These are phyloP conservation scores for Cybosia mesomella DNA, from an alignment of 2,888 invertebrate genomes.

Conservation along the genomic window DNA sequence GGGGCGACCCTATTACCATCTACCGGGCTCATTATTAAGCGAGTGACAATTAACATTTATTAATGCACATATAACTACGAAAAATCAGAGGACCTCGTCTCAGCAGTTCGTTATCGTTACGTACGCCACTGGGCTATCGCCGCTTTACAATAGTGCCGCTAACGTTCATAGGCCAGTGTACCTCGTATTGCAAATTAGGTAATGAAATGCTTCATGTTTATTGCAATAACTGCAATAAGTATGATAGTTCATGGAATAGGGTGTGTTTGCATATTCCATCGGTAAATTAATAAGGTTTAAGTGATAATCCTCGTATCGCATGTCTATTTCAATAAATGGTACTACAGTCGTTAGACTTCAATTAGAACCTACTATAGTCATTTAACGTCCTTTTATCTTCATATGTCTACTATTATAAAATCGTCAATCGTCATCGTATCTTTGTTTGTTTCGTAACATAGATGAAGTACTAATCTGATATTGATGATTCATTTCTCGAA, in stretches of 20 bases:
- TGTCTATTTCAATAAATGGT: conserved; percentile 16
- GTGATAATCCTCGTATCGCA: conserved; percentile 18
- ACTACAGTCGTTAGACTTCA: conserved; percentile 8
- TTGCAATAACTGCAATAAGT: not conserved
- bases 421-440: not conserved
- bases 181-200: not conserved
- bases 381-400: not conserved
- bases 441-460: not conserved
- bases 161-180: not conserved
- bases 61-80: too few relatives aligned
- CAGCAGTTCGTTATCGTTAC: too few relatives aligned
- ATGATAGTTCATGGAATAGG: not conserved
- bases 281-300: conserved; percentile 13
- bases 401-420: not conserved
- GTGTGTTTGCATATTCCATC: conserved; percentile 10
- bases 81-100: too few relatives aligned
- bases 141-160: too few relatives aligned
- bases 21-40: too few relatives aligned
- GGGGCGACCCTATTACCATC: too few relatives aligned
- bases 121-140: too few relatives aligned
- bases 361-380: conserved; percentile 4
- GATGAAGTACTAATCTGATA: not conserved
- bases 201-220: not conserved
- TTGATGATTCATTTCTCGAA: not conserved
- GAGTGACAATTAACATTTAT: too few relatives aligned